Conservation (phyloP, 2,797 vertebrate species). For the Tinamus major region DNA sequence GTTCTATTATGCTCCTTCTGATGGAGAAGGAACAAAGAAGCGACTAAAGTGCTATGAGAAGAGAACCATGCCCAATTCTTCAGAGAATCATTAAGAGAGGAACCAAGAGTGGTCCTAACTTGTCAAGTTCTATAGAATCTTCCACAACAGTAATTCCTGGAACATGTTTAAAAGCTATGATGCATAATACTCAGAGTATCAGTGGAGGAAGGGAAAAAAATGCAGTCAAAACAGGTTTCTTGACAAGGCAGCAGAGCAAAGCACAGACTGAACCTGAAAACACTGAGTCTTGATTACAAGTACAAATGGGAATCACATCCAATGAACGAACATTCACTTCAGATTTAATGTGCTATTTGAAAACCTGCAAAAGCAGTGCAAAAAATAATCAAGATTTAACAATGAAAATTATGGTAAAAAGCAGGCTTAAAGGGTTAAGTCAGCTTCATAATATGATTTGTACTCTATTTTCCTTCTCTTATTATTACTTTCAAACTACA, state of each 20-base stretch:
- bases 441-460: slow-evolving; percentile 37
- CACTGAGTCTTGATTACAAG: neutral
- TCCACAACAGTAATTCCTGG: neutral
- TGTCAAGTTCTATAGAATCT: neutral
- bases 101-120: neutral
- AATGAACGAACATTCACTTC: neutral
- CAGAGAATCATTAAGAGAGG: neutral
- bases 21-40: neutral
- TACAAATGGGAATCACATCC: neutral
- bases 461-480: slow-evolving; percentile 60
- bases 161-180: neutral
- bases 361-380: neutral
- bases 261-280: neutral
- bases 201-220: neutral
- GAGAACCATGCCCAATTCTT: neutral
- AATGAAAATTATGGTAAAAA: neutral
- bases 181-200: neutral
- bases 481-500: slow-evolving; percentile 67
- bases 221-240: neutral
- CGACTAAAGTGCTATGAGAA: neutral
- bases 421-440: slow-evolving; percentile 17
- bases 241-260: neutral
- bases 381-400: slow-evolving; percentile 22
- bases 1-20: neutral
- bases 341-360: neutral